A percentile compares a stretch with the other conserved stretches of the same genome.
Conservation (phyloP, 2,888 invertebrate species). For the Folsomia candida region DNA sequence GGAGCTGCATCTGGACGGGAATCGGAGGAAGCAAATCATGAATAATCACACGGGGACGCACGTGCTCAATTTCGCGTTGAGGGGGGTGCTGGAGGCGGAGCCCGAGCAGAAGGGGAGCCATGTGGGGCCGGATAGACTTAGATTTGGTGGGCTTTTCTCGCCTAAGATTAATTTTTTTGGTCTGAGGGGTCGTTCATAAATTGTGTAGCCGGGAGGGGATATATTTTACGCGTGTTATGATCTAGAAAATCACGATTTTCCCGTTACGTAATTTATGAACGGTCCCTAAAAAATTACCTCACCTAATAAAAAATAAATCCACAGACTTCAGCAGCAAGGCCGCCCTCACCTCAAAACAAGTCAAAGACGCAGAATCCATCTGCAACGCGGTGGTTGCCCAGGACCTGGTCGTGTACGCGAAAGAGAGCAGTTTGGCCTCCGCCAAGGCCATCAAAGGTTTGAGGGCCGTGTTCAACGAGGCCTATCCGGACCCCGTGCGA, state of each 20-base stretch:
- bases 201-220: too few species aligned
- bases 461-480: constrained; percentile 84
- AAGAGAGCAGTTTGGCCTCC: constrained; percentile 74
- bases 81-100: constrained; percentile 83
- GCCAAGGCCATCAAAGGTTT: constrained; percentile 91
- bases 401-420: constrained; percentile 80
- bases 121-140: constrained; percentile 91
- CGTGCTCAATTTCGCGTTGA: constrained; percentile 87
- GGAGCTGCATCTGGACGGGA: constrained; percentile 75
- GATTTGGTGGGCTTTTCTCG: constrained; percentile 98
- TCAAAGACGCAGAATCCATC: constrained; percentile 78
- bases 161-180: too few species aligned
- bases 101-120: constrained; percentile 97
- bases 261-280: too few species aligned
- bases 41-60: constrained; percentile 99
- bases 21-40: constrained; percentile 88
- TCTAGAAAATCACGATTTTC: too few species aligned
- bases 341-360: constrained; percentile 83
- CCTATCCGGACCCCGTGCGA: constrained; percentile 56
- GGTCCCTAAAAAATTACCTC: too few species aligned
- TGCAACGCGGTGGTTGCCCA: constrained; percentile 72
- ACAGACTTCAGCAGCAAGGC: too few species aligned
- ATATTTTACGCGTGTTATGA: too few species aligned
- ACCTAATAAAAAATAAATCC: too few species aligned
- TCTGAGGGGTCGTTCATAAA: too few species aligned